Base-by-base conservation (phyloP, 2,888 invertebrate genomes). In the Pseudoips prasinana region DNA sequence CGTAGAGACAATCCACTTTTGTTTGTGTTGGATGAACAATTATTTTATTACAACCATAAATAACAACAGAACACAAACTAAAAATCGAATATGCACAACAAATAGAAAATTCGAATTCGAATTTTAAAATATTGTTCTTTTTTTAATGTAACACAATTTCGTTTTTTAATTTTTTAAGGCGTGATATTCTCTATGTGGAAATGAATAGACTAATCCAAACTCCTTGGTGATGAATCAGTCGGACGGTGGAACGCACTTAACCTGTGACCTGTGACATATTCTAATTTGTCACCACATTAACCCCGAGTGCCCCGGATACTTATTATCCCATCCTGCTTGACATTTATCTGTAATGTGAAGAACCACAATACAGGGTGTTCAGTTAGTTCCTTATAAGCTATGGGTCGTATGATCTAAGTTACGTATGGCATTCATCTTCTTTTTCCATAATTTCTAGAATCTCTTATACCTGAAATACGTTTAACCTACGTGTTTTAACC, bases 231-330 rank as follows among this genome's bases (percentile, higher is more conserved):
- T 71, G 70, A 73, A 55, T 70, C 59, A 61, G 47, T 29, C 45
- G 37, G 29, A 39, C 53, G 49, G 61, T 49, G 52, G 57, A 58
- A 52, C 33, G 41, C 53, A 70, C 55, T 81, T 84, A 67, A 84
- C 82, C 73, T 62, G 32, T 63, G 72, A 62, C 65, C 69, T 53
- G 29, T 64, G 71, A 64, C 65, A 70, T 59, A 26, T 33, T 7
- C 54, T 70, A 68, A 76, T 74, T 76, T 79, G 75, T 74, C 78
- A 69, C 64, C 59, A 43, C 54, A 62, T 78, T 83, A 75, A 83
- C 83, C 83, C 53, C 47, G 27, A 23, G 29, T 3, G 14, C 14
- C 14, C 14, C 14, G 14, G 14, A 14, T 14, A 14, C 14, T 29
- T 27, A 30, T 57, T 52, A 57, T 40, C 39, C 32, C 35, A 41